phyloP scores from a whole-genome alignment of 2,797 vertebrate genomes.

The Hypotaenidia philippensis region DNA sequence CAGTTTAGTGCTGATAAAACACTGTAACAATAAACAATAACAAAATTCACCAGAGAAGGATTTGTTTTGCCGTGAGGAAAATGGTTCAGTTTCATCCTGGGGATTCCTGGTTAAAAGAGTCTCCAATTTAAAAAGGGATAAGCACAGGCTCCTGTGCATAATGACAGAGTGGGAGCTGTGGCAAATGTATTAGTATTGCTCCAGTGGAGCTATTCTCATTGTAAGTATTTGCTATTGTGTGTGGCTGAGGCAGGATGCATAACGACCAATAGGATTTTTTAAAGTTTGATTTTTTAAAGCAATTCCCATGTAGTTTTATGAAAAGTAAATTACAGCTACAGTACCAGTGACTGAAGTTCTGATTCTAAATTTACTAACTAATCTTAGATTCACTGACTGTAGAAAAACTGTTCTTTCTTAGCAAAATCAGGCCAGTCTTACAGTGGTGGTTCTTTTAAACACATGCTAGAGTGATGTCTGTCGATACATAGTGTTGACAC shows the following conservation, averaged over 20 bases:
- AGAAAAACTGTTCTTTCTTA: background rate
- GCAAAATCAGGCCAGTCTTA: background rate
- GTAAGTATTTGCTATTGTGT: conserved; percentile 89
- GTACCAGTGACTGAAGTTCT: conserved; percentile 32
- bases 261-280: conserved; percentile 77
- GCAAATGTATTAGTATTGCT: conserved; percentile 93
- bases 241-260: conserved; percentile 73
- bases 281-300: conserved; percentile 70
- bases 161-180: conserved; percentile 83
- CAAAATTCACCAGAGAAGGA: conserved; percentile 86
- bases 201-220: conserved; percentile 91
- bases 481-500: background rate
- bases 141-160: conserved; percentile 83
- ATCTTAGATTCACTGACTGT: background rate
- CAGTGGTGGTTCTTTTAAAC: background rate
- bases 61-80: conserved; percentile 88
- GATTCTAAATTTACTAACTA: conserved; percentile 5
- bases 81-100: conserved; percentile 85
- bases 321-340: conserved; percentile 61
- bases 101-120: conserved; percentile 85
- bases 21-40: conserved; percentile 88
- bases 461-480: background rate
- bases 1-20: conserved; percentile 95
- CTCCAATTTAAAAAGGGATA: conserved; percentile 84
- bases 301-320: conserved; percentile 64